These are phyloP conservation scores for Hylia prasina DNA, from an alignment of 2,113 vertebrate species.

Conservation along the genomic window DNA sequence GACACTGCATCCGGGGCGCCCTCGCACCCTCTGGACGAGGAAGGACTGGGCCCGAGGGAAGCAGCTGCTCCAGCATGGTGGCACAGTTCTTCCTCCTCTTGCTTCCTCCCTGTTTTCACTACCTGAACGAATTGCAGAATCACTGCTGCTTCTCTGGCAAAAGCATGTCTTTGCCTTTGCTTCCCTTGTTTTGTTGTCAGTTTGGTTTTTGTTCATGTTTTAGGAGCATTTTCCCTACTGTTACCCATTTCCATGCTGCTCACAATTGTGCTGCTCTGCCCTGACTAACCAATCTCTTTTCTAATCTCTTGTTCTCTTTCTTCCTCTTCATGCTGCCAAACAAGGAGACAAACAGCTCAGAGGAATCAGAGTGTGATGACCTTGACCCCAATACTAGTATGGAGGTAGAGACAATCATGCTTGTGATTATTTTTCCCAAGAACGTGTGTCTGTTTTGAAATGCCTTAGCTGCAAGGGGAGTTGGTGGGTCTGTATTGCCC, in stretches of 20 bases:
- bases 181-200: neutral
- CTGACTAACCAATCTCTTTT: constrained; percentile 33
- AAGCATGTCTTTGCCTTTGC: constrained; percentile 62
- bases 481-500: neutral
- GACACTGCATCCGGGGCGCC: neutral
- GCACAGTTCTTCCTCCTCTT: constrained; percentile 27
- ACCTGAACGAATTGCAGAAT: neutral
- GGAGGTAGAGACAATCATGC: constrained; percentile 87
- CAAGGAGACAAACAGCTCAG: constrained; percentile 95
- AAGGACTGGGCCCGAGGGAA: neutral
- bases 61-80: neutral
- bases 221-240: constrained; percentile 2
- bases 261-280: neutral
- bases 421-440: constrained; percentile 37
- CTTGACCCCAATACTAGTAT: constrained; percentile 96
- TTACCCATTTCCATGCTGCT: constrained; percentile 26
- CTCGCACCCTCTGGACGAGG: neutral
- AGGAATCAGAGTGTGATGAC: constrained; percentile 98
- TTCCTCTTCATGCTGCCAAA: constrained; percentile 76
- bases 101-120: constrained; percentile 32
- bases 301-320: constrained; percentile 75
- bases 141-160: constrained; percentile 24
- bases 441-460: neutral
- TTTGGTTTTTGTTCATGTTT: neutral
- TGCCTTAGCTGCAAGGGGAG: neutral